Percentiles rank a stretch among this genome's conserved stretches.
These are phyloP conservation scores for Luperina nickerlii DNA, from an alignment of 2,888 invertebrate species.

Conservation along the genomic window DNA sequence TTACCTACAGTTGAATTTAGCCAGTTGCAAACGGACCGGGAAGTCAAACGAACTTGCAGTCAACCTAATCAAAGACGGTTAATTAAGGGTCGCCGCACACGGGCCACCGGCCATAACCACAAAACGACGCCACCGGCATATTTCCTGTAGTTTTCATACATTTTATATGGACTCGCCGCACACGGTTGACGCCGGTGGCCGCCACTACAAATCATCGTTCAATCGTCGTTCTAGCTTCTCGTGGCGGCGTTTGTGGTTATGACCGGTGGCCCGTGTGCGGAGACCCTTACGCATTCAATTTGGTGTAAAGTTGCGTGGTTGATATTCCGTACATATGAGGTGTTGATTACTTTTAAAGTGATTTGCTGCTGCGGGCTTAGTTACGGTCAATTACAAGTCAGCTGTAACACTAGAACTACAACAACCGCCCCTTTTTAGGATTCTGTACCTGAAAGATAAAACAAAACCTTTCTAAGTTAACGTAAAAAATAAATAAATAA, in stretches of 20 bases:
- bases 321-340: background rate
- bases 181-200: no score
- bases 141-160: no score
- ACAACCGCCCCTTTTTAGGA: background rate
- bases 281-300: slow-evolving; percentile 31
- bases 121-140: no score
- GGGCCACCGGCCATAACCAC: no score
- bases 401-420: background rate
- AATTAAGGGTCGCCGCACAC: slow-evolving; percentile 22
- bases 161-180: no score
- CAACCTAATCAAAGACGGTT: slow-evolving; percentile 49
- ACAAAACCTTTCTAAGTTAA: no score
- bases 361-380: background rate
- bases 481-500: no score
- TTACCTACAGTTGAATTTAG: slow-evolving; percentile 39
- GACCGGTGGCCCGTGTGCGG: no score
- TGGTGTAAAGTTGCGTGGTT: slow-evolving; percentile 14
- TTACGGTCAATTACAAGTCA: background rate
- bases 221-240: no score
- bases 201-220: no score
- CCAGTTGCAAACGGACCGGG: slow-evolving; percentile 22
- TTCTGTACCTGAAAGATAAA: no score
- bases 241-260: no score
- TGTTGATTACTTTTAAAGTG: slow-evolving; percentile 16
- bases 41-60: slow-evolving; percentile 44